Percentiles rank a stretch among this genome's conserved stretches.
Conservation (phyloP, 2,888 invertebrate species). For the Drosophila planitibia region DNA sequence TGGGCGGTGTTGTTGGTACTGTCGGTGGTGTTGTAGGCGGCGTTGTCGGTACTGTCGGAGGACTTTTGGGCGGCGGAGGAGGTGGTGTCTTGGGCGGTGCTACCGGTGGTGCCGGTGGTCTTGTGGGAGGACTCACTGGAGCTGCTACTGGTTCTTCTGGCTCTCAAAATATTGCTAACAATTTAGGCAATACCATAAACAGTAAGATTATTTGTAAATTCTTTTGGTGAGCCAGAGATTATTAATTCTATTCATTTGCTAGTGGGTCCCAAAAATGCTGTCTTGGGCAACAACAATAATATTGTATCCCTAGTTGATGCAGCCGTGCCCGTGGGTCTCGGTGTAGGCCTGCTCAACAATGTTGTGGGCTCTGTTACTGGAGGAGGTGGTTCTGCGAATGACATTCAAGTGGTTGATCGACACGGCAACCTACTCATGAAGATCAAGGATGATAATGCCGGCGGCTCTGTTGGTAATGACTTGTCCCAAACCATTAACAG, state of each 20-base stretch:
- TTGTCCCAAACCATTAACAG: conserved; percentile 17
- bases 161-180: conserved; percentile 5
- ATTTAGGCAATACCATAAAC: conserved; percentile 7
- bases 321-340: background rate
- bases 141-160: background rate
- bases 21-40: background rate
- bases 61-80: background rate
- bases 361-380: conserved; percentile 19
- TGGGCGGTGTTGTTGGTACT: background rate
- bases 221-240: background rate
- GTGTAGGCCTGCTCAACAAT: background rate
- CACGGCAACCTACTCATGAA: conserved; percentile 39
- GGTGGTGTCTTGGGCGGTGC: background rate
- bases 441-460: conserved; percentile 23
- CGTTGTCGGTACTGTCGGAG: background rate
- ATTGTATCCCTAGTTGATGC: background rate
- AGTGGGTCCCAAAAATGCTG: conserved; percentile 3
- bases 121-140: conserved; percentile 2
- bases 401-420: conserved; percentile 38
- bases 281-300: background rate
- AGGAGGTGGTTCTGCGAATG: conserved; percentile 3
- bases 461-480: conserved; percentile 21
- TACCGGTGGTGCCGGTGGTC: conserved; percentile 1
- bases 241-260: background rate
- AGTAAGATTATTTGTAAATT: conserved; percentile 6